phyloP scores from a whole-genome alignment of 2,888 invertebrate species.

The Synergus japonicus region DNA sequence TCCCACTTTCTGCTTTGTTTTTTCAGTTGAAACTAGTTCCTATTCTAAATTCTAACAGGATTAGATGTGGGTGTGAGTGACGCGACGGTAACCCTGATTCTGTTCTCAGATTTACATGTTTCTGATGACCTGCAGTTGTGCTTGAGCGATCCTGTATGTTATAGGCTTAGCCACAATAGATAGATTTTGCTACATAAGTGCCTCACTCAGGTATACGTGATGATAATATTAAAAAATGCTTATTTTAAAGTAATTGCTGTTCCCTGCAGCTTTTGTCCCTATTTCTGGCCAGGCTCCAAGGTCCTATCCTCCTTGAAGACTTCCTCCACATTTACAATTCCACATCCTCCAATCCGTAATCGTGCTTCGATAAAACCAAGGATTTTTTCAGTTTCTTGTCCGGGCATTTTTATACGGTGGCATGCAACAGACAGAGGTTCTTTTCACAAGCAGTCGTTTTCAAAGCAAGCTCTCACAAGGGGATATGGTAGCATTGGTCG shows the following conservation, averaged over 20 bases:
- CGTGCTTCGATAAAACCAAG: slow-evolving; percentile 37
- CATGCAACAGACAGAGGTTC: slow-evolving; percentile 32
- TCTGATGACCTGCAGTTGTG: too few relatives aligned
- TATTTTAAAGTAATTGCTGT: neutral
- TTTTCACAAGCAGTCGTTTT: slow-evolving; percentile 28
- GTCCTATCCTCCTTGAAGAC: slow-evolving; percentile 11
- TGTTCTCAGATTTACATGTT: neutral
- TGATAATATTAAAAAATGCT: neutral
- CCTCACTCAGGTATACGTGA: neutral
- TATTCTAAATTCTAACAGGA: slow-evolving; percentile 1
- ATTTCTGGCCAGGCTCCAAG: slow-evolving; percentile 30
- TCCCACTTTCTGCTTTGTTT: slow-evolving; percentile 25
- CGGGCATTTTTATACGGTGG: slow-evolving; percentile 30
- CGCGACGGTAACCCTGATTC: neutral
- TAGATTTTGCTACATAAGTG: neutral
- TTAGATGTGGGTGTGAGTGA: slow-evolving; percentile 12
- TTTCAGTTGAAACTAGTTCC: neutral
- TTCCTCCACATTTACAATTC: slow-evolving; percentile 33
- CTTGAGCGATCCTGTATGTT: neutral
- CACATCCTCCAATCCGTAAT: slow-evolving; percentile 11
- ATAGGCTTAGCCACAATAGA: neutral
- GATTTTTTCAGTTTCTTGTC: slow-evolving; percentile 37
- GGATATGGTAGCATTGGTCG: slow-evolving; percentile 20
- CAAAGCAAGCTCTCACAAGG: slow-evolving; percentile 35
- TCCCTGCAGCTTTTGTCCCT: slow-evolving; percentile 29